Percentiles rank a stretch among this genome's conserved stretches.
Conservation (phyloP, 2,113 vertebrate genomes). For the Pelmatolapia mariae region DNA sequence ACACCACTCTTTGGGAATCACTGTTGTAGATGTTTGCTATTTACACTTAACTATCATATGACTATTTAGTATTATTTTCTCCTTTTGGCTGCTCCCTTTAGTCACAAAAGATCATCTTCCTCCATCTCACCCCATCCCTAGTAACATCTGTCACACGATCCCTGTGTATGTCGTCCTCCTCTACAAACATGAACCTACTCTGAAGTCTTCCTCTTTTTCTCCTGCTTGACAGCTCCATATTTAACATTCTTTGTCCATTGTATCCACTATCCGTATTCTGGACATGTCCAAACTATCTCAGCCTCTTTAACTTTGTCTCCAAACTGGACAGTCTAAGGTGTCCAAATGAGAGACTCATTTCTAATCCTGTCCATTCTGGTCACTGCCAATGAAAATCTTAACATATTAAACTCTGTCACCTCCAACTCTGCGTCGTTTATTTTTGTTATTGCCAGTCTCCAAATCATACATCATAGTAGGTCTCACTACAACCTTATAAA, state of each 20-base stretch:
- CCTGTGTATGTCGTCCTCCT: neutral
- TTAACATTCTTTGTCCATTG: neutral
- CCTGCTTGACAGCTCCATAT: neutral
- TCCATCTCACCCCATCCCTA: accelerated
- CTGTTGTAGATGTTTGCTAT: accelerated
- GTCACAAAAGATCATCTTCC: neutral
- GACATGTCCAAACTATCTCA: neutral
- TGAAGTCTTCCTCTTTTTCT: neutral
- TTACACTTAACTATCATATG: neutral
- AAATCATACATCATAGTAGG: neutral
- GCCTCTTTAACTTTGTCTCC: neutral
- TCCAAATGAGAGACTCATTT: neutral
- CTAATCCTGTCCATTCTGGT: neutral
- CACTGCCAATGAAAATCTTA: neutral
- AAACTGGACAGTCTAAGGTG: neutral
- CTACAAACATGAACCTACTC: neutral
- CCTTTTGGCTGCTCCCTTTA: neutral
- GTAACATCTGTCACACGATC: neutral
- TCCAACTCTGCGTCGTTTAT: neutral
- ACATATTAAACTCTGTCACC: neutral
- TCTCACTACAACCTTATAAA: accelerated
- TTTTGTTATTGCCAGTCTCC: neutral
- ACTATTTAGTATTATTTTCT: neutral
- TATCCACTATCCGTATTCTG: neutral
- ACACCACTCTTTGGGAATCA: neutral